Base-by-base conservation (phyloP, 1,140 invertebrate species). In the Phymastichus coffea region DNA sequence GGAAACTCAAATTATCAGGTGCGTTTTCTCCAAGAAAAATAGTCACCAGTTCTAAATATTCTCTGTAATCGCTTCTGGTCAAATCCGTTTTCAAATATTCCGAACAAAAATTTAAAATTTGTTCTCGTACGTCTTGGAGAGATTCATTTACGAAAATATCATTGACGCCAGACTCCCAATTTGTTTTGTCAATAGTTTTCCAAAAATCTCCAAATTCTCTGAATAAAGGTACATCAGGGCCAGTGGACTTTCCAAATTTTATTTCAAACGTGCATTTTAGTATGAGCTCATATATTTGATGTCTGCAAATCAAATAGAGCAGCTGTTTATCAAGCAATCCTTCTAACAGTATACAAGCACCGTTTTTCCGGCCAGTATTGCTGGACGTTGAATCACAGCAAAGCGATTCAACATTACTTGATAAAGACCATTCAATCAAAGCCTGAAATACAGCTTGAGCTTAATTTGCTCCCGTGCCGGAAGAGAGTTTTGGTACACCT, bases 301-400 rank as follows among this genome's bases (percentile, higher is more conserved):
- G 68, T 22, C 72, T 52, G 63, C 71, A 74, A 30, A 68, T 69
- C 22, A 72, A 56, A 37, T 68, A 64, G 37, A 71, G 49, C 17
- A 72, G 57, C 61, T 72, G 35, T 41, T 63, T 66, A 41, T 63
- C 48, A 28, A 75, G 53, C 59, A 66, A 66, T 30, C 44, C 41
- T 64, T 73, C 66, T 33, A 72, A 52, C 23, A 66, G 22, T 26
- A 62, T 40, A 58, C 71, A 72, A 43, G 63, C 68, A 47, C 69
- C 69, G 44, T 65, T 68, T 54, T 57, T 56, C 14, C n/a, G 3
- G n/a, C 57, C 64, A 33, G 66, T 68, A 46, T 68, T 68, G 2
- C 47, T 38, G 48, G 55, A 19, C 19, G 61, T 64, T 30, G 62
- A 64, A 49, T 67, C 56, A 46, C 60, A 68, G 48, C 62, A 66